Conservation (phyloP, 2,113 vertebrate genomes). For the Prionailurus viverrinus region DNA sequence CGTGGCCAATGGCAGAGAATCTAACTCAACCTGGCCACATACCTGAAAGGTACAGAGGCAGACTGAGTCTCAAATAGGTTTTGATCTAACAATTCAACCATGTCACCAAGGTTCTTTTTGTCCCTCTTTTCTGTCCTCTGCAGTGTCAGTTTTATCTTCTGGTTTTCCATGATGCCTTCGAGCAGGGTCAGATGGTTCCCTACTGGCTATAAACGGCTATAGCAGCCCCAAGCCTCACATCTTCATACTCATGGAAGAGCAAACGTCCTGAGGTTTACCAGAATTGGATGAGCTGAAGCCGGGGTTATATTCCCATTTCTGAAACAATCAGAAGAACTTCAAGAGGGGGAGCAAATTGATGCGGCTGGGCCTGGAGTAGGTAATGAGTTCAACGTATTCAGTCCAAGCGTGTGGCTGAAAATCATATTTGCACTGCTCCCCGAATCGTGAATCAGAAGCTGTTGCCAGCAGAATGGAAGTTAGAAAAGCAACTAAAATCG, state of each 20-base stretch:
- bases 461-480: neutral
- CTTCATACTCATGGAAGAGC: neutral
- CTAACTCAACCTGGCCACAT: neutral
- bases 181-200: neutral
- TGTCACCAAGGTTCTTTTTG: neutral
- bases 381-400: neutral
- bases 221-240: neutral
- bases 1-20: slow-evolving; percentile 26
- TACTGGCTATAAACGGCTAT: neutral
- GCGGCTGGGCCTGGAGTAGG: neutral
- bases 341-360: neutral
- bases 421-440: neutral
- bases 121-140: neutral
- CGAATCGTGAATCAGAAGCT: neutral
- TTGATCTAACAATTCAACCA: neutral
- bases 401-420: neutral
- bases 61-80: neutral
- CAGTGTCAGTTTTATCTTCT: neutral
- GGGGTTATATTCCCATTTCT: neutral
- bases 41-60: neutral
- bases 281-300: neutral
- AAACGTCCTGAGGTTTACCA: neutral
- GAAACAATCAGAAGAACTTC: neutral
- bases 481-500: neutral
- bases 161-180: neutral